Evolutionary conservation across 2,113 vertebrate genomes (phyloP).

Genomic region (Callipepla californica): DNA sequence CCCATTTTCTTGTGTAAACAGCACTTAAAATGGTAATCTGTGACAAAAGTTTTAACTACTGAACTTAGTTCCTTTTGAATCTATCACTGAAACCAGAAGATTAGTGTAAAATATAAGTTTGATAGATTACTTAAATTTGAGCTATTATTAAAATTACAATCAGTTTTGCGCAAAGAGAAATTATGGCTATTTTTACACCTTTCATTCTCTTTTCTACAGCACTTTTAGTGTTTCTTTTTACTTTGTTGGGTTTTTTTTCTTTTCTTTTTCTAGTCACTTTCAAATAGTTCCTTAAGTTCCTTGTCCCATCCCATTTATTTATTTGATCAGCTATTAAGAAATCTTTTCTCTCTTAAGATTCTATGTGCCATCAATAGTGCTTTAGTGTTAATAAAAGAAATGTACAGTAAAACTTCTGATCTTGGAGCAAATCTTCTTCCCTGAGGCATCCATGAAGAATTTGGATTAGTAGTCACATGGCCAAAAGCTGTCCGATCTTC

Average conservation of each 20-base stretch:
- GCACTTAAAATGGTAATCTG: background rate
- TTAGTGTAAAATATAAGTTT: background rate
- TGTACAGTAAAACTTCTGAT: background rate
- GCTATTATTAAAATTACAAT: background rate
- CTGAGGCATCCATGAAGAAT: background rate
- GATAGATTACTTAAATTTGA: background rate
- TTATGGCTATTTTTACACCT: background rate
- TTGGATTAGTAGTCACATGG: background rate
- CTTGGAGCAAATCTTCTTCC: background rate
- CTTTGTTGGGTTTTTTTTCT: background rate
- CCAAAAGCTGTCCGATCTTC: background rate
- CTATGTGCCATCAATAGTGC: background rate
- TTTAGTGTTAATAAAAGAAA: background rate
- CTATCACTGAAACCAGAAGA: background rate
- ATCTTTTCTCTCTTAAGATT: background rate
- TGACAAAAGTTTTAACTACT: background rate
- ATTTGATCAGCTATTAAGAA: background rate
- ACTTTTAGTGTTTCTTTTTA: background rate
- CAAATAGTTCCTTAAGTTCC: background rate
- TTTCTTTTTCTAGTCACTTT: background rate
- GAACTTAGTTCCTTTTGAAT: background rate
- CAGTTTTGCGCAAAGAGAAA: background rate
- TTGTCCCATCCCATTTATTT: background rate
- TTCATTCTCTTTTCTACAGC: background rate
- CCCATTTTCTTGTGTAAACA: background rate